These are phyloP conservation scores for Physocephala rufipes DNA, from an alignment of 2,888 invertebrate species.

Conservation along the genomic window DNA sequence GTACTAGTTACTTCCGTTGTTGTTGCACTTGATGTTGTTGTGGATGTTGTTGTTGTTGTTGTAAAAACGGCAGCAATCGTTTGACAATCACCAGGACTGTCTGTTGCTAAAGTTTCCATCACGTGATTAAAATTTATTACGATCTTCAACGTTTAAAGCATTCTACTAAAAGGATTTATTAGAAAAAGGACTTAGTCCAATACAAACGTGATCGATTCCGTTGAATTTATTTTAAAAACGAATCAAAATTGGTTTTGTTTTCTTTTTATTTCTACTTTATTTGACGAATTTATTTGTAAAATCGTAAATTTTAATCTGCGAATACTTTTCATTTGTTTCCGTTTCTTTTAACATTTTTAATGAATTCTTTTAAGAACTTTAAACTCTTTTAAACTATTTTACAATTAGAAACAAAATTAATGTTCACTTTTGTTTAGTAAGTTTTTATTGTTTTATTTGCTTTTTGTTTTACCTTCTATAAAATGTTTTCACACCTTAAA, in stretches of 20 bases:
- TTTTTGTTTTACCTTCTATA: neutral
- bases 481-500: too few relatives aligned
- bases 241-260: too few relatives aligned
- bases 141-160: conserved; percentile 16
- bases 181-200: too few relatives aligned
- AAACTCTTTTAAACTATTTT: neutral
- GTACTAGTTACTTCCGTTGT: conserved; percentile 41
- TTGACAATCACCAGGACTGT: conserved; percentile 59
- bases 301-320: too few relatives aligned
- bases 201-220: too few relatives aligned
- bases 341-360: neutral
- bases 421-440: neutral
- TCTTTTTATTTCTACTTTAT: neutral
- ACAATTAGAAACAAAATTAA: too few relatives aligned
- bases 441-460: neutral
- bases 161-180: neutral
- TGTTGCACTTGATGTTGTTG: too few relatives aligned
- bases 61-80: conserved; percentile 49
- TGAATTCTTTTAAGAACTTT: neutral
- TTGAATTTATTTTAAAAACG: too few relatives aligned
- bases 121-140: neutral
- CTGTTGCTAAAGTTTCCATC: conserved; percentile 35
- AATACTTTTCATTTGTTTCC: too few relatives aligned
- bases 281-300: too few relatives aligned
- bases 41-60: conserved; percentile 32